Conservation (phyloP, 1,140 invertebrate genomes). For the Platorchestia sp. region DNA sequence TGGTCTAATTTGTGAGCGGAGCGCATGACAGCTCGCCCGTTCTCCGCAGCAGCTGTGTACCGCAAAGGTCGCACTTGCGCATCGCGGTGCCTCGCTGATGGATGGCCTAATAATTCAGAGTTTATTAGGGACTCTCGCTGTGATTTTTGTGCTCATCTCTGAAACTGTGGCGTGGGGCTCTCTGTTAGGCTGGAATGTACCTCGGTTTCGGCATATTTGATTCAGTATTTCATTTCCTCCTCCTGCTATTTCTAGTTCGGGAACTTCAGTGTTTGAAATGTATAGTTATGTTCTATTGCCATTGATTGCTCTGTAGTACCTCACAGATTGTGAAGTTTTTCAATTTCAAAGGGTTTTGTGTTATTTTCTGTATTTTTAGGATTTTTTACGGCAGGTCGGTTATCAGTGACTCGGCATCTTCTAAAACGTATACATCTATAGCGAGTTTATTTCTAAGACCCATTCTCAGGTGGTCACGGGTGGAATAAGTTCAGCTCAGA, state of each 20-base stretch:
- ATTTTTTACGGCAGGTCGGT: too few relatives aligned
- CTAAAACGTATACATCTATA: too few relatives aligned
- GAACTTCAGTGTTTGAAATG: neutral
- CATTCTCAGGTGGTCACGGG: too few relatives aligned
- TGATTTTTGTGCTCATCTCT: constrained; percentile 50
- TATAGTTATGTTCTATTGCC: too few relatives aligned
- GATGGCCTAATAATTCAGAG: constrained; percentile 51
- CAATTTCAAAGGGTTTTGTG: too few relatives aligned
- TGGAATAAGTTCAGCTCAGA: neutral
- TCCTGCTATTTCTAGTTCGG: neutral
- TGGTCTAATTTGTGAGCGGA: neutral
- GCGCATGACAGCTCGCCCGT: neutral
- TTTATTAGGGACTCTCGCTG: constrained; percentile 49
- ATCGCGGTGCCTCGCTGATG: constrained; percentile 36
- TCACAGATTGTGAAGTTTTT: too few relatives aligned
- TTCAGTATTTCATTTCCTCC: neutral
- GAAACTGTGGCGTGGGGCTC: neutral
- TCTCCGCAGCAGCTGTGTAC: neutral
- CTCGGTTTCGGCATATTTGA: neutral
- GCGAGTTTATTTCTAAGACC: too few relatives aligned
- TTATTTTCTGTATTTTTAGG: too few relatives aligned
- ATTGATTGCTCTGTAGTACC: too few relatives aligned
- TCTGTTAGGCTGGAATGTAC: neutral
- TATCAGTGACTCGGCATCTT: too few relatives aligned
- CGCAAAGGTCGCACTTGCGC: neutral